A percentile compares a stretch with the other conserved stretches of the same genome.
These are phyloP conservation scores for Sipha flava DNA, from an alignment of 1,140 invertebrate genomes.

Conservation along the genomic window DNA sequence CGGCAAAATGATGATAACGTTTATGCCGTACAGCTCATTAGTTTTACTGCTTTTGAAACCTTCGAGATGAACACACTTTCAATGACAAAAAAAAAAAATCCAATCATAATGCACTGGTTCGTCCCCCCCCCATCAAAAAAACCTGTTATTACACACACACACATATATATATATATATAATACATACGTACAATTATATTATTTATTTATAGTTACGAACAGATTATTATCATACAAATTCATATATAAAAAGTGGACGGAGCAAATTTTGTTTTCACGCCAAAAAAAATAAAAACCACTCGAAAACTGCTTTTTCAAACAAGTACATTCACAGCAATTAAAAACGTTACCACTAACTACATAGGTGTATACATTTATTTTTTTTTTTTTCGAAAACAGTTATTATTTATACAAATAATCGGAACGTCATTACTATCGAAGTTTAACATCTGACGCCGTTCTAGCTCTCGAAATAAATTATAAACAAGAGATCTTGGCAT, in stretches of 20 bases:
- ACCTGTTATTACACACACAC: not conserved
- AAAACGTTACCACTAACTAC: not conserved
- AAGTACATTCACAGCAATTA: not conserved
- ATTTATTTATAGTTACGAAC: not conserved
- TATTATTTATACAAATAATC: no score
- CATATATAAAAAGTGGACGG: not conserved
- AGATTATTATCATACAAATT: not conserved
- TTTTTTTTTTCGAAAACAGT: no score
- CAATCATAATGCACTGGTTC: not conserved
- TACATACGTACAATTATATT: not conserved
- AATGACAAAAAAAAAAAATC: constrained; percentile 7
- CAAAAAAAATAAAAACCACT: not conserved
- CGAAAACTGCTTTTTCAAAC: not conserved
- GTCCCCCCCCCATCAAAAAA: not conserved
- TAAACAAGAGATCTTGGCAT: no score
- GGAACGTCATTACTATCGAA: no score
- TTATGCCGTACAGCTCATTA: not conserved
- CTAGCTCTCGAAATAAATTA: no score
- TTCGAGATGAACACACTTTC: not conserved
- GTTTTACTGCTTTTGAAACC: not conserved
- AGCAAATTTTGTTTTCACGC: constrained; percentile 8
- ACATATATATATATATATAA: not conserved
- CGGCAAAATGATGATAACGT: not conserved
- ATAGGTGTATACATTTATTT: no score
- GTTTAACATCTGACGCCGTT: no score